Percentiles rank a stretch among this genome's conserved stretches.
These are phyloP conservation scores for Leptatherina wallacei DNA, from an alignment of 2,797 vertebrate genomes.

Conservation along the genomic window DNA sequence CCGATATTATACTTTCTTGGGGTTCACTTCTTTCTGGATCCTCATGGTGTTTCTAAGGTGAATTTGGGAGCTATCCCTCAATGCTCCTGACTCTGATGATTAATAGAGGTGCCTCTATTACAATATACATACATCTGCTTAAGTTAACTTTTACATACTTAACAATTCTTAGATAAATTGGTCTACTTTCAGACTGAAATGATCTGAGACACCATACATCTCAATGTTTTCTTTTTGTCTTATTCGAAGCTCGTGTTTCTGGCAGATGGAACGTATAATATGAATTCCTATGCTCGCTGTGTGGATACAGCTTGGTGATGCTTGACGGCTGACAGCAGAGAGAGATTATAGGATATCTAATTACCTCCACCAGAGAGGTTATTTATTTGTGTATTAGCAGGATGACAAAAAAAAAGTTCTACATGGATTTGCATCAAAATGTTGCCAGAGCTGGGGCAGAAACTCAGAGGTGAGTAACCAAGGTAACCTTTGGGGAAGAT, in stretches of 20 bases:
- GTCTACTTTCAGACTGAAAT: too few species aligned
- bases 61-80: too few species aligned
- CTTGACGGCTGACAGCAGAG: neutral
- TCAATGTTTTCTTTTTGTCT: neutral
- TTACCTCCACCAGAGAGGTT: neutral
- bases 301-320: constrained; percentile 16
- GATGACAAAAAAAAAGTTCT: neutral
- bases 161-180: too few species aligned
- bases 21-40: too few species aligned
- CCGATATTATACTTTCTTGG: too few species aligned
- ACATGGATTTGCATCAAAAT: neutral
- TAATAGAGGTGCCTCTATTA: too few species aligned
- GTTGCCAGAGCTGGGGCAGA: neutral
- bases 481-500: neutral
- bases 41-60: too few species aligned
- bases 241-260: constrained; percentile 14
- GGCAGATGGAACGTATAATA: constrained; percentile 39
- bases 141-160: too few species aligned
- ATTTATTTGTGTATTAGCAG: neutral
- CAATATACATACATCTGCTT: too few species aligned
- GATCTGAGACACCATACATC: too few species aligned
- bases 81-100: too few species aligned
- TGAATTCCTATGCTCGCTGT: constrained; percentile 4
- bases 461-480: neutral
- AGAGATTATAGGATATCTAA: neutral